phyloP scores from a whole-genome alignment of 1,140 invertebrate genomes.

The Heliconius congener region DNA sequence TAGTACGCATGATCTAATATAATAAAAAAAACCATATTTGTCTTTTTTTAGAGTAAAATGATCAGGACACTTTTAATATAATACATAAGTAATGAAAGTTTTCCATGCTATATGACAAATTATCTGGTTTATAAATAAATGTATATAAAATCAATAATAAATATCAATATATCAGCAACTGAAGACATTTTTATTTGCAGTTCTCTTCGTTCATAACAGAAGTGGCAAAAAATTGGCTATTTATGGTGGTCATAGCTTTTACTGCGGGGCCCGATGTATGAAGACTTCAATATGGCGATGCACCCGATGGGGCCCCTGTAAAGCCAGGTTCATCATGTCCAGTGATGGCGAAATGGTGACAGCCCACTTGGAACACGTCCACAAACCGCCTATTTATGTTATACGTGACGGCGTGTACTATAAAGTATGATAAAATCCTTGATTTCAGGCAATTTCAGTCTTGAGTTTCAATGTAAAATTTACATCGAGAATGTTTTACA shows the following conservation, averaged over 20 bases:
- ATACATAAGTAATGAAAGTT: too few relatives aligned
- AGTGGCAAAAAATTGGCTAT: constrained; percentile 51
- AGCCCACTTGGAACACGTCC: constrained; percentile 40
- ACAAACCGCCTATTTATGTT: constrained; percentile 39
- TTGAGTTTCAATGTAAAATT: too few relatives aligned
- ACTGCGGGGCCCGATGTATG: constrained; percentile 41
- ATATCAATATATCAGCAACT: background rate
- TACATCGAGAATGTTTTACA: too few relatives aligned
- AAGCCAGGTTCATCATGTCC: constrained; percentile 48
- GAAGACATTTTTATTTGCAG: constrained; percentile 30
- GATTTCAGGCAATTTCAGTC: too few relatives aligned
- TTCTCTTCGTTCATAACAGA: constrained; percentile 46
- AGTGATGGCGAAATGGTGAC: constrained; percentile 35
- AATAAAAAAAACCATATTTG: too few relatives aligned
- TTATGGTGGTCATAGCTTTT: constrained; percentile 48
- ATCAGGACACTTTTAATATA: too few relatives aligned
- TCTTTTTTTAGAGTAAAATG: too few relatives aligned
- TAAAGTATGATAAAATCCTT: constrained; percentile 28
- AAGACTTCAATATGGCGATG: constrained; percentile 52
- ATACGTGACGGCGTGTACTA: constrained; percentile 46
- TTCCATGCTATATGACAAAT: too few relatives aligned
- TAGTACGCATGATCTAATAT: too few relatives aligned
- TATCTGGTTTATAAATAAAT: too few relatives aligned
- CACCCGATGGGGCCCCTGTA: constrained; percentile 52
- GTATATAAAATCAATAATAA: background rate